Evolutionary conservation across 2,797 vertebrate genomes (phyloP).

Genomic region (Graptemys geographica): DNA sequence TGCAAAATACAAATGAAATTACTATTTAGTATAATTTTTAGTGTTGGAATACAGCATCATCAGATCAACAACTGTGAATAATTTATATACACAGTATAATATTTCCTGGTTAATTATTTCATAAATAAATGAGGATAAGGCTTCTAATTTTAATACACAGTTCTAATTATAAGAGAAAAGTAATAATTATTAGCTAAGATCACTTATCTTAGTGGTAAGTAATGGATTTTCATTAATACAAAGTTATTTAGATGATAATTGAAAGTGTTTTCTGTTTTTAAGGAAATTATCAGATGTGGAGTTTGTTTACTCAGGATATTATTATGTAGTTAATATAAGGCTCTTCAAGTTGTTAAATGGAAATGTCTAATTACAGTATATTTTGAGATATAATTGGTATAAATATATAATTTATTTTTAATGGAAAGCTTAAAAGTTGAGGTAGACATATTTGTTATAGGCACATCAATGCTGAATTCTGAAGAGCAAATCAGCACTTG

Average conservation of each 20-base stretch:
- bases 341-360: fast-evolving
- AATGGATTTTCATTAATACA: background rate
- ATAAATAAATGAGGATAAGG: background rate
- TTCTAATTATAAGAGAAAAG: background rate
- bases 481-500: background rate
- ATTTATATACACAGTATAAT: background rate
- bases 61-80: constrained; percentile 26
- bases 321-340: background rate
- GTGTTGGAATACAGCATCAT: background rate
- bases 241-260: background rate
- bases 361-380: background rate
- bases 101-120: constrained; percentile 21
- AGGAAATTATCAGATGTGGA: background rate
- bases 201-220: background rate
- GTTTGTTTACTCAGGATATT: background rate
- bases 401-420: background rate
- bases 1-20: constrained; percentile 39
- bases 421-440: background rate
- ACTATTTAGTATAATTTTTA: constrained; percentile 49
- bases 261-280: background rate
- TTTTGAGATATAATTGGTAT: background rate
- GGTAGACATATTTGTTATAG: background rate
- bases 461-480: background rate
- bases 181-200: background rate
- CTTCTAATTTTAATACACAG: background rate